phyloP scores from a whole-genome alignment of 1,140 invertebrate genomes.

The Cyclargus thomasi region DNA sequence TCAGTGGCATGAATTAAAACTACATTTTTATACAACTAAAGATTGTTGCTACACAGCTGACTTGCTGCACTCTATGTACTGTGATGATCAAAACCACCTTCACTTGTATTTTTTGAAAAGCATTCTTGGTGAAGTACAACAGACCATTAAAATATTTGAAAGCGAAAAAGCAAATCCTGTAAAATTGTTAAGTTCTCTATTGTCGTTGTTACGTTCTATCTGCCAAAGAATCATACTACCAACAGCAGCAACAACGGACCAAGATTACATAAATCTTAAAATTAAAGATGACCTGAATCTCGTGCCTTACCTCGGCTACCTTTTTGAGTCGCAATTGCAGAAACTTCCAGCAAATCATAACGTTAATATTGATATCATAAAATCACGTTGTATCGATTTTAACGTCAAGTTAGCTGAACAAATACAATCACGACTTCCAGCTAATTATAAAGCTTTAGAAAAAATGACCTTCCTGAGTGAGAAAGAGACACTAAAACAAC shows the following conservation, averaged over 20 bases:
- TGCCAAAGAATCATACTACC: constrained; percentile 24
- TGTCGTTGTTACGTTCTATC: constrained; percentile 24
- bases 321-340: constrained; percentile 9
- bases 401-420: constrained; percentile 6
- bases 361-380: background rate
- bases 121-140: constrained; percentile 26
- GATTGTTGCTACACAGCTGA: constrained; percentile 24
- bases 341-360: too few relatives aligned
- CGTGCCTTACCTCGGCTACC: constrained; percentile 6
- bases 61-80: constrained; percentile 21
- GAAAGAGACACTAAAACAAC: background rate
- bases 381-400: constrained; percentile 7
- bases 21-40: constrained; percentile 24
- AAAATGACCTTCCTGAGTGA: constrained; percentile 10
- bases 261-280: constrained; percentile 12
- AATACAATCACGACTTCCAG: background rate
- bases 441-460: constrained; percentile 6
- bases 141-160: constrained; percentile 22
- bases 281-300: constrained; percentile 12
- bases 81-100: constrained; percentile 22
- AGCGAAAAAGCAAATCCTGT: constrained; percentile 27
- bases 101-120: constrained; percentile 26
- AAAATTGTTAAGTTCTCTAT: constrained; percentile 21
- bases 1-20: constrained; percentile 30
- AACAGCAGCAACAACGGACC: constrained; percentile 11